Evolutionary conservation across 2,888 invertebrate species (phyloP).

Genomic region (Caenorhabditis wallacei): DNA sequence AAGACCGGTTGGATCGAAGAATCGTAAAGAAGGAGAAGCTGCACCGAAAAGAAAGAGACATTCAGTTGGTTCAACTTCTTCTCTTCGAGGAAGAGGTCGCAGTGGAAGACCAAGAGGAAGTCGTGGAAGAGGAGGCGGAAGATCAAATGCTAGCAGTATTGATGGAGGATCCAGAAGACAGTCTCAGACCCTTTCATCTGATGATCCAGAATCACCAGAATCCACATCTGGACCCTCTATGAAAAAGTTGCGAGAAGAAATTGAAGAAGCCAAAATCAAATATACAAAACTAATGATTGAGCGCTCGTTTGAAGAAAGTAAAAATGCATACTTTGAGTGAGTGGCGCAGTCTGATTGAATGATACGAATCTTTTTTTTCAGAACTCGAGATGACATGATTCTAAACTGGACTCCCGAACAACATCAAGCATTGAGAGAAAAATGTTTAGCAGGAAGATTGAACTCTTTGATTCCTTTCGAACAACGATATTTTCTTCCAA

Average conservation of each 20-base stretch:
- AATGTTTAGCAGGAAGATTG: background rate
- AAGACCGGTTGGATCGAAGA: constrained; percentile 41
- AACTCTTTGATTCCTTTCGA: constrained; percentile 37
- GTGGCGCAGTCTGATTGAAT: background rate
- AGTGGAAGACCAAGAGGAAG: constrained; percentile 32
- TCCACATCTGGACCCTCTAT: background rate
- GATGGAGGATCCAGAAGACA: constrained; percentile 21
- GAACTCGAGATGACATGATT: constrained; percentile 21
- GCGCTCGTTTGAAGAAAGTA: background rate
- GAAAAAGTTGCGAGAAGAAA: background rate
- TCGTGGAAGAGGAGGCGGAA: constrained; percentile 30
- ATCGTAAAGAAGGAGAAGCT: constrained; percentile 42
- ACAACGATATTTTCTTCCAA: constrained; percentile 32
- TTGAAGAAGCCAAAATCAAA: constrained; percentile 2
- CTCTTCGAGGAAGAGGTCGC: background rate
- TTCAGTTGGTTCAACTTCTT: background rate
- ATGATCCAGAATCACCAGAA: constrained; percentile 5
- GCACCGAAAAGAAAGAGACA: background rate
- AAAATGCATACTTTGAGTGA: constrained; percentile 6
- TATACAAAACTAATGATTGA: constrained; percentile 17
- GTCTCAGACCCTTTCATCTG: constrained; percentile 1
- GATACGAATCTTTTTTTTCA: background rate
- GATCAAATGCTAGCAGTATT: background rate
- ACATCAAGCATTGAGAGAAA: background rate
- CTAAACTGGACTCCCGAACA: background rate